Base-by-base conservation (phyloP, 2,797 vertebrate genomes). In the Sebastes cheni region DNA sequence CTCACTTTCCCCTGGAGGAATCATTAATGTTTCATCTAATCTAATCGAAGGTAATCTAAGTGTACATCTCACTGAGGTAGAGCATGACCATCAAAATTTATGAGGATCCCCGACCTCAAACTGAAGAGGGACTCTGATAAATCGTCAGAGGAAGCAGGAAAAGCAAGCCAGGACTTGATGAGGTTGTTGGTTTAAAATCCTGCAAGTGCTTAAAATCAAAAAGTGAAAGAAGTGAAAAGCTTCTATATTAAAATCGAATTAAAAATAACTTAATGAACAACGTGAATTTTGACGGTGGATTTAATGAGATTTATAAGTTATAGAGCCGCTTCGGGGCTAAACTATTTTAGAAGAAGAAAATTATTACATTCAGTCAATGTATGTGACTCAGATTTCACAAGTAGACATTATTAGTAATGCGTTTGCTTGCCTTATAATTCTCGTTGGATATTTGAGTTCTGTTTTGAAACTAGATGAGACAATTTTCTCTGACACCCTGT, bases 11-110 rank as follows among this genome's bases (percentile, higher is more conserved):
- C 81, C 76, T 36, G 1, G 59, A 85, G 83, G 85, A 87, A 81
- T 86, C 81, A 87, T 91, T 79, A 77, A 86, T 81, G 82, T 90
- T 92, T 91, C 77, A 89, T 88, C 67, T 88, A 77, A 88, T 86
- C 82, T 88, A 80, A 90, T 91, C 75, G 71, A 81, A 91, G 67
- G 79, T 76, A 86, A 91, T 88, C 80, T 59, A 82, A 83, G 71
- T 61, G 80, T 85, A 84, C 62, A 65, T 83, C 81, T 85, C 77
- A 64, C 73, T 42, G 73, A 82, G 77, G 81, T 75, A 84, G 75
- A 66, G 65, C 81, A 79, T 12, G 4, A 62, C 83, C 77, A 77
- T 84, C 79, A 83, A 79, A 61, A 85, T 80, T 42, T 67, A 86
- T 78, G 69, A 86, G 80, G 52, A 62, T 81, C 42, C 72, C 70